These are phyloP conservation scores for Onthophagus sagittarius DNA, from an alignment of 2,888 invertebrate genomes.

Conservation along the genomic window DNA sequence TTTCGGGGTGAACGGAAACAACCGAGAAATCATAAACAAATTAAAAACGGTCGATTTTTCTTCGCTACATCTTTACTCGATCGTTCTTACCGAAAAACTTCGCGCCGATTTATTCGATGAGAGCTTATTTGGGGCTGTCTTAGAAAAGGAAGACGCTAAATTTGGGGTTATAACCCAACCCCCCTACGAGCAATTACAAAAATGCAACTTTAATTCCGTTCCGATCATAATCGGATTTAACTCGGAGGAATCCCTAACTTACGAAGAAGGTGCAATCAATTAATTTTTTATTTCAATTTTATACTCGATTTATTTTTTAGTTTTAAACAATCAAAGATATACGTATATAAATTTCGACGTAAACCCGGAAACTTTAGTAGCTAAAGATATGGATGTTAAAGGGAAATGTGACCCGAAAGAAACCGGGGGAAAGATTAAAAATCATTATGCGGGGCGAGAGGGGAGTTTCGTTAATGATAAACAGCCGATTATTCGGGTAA, in stretches of 20 bases:
- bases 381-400: constrained; percentile 6
- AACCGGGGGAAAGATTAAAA: neutral
- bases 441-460: neutral
- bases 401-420: neutral
- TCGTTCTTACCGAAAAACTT: neutral
- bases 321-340: neutral
- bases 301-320: neutral
- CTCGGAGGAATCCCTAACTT: neutral
- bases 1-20: neutral
- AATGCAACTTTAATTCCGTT: neutral
- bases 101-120: neutral
- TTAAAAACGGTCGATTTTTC: neutral
- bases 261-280: neutral
- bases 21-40: neutral
- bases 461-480: neutral
- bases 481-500: neutral
- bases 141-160: neutral
- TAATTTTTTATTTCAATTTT: neutral
- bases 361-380: neutral
- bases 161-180: neutral
- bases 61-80: neutral
- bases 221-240: neutral
- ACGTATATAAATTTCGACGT: neutral
- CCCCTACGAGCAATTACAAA: neutral
- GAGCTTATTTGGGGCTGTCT: neutral